These are phyloP conservation scores for Diorhabda carinulata DNA, from an alignment of 1,140 invertebrate species.

Conservation along the genomic window DNA sequence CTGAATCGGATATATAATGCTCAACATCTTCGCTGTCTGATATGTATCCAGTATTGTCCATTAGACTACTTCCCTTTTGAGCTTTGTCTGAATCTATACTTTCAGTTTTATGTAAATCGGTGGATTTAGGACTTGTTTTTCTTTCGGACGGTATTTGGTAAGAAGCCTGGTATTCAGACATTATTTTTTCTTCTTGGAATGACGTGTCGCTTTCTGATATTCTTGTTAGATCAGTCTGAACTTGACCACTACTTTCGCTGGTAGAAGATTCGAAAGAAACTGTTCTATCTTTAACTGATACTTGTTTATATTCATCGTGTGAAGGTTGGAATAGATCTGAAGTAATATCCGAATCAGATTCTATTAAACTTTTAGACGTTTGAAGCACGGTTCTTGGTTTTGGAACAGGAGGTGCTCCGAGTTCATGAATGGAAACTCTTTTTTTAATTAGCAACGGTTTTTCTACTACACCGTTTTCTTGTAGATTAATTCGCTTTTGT, in stretches of 20 bases:
- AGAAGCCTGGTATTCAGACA: conserved; percentile 43
- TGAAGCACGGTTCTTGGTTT: conserved; percentile 45
- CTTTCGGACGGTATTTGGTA: conserved; percentile 38
- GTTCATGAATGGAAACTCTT: conserved; percentile 41
- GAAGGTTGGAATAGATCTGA: conserved; percentile 1
- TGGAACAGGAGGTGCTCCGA: conserved; percentile 43
- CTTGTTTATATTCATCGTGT: conserved; percentile 8
- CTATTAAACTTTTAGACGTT: conserved; percentile 28
- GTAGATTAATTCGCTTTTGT: conserved; percentile 39
- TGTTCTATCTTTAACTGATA: conserved; percentile 15
- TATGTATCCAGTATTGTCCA: conserved; percentile 46
- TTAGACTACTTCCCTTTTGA: conserved; percentile 34
- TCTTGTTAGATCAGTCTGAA: conserved; percentile 26
- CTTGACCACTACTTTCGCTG: conserved; percentile 20
- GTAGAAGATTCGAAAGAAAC: conserved; percentile 25
- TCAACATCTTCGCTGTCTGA: conserved; percentile 46
- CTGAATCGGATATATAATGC: conserved; percentile 46
- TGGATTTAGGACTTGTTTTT: conserved; percentile 24
- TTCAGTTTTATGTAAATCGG: conserved; percentile 29
- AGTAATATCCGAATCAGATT: conserved; percentile 16
- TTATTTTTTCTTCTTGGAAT: conserved; percentile 23
- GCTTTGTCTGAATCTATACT: conserved; percentile 43
- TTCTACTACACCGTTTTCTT: conserved; percentile 32
- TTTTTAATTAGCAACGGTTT: conserved; percentile 34
- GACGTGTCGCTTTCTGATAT: conserved; percentile 29